phyloP scores from a whole-genome alignment of 2,797 vertebrate genomes.

The Allobates femoralis region DNA sequence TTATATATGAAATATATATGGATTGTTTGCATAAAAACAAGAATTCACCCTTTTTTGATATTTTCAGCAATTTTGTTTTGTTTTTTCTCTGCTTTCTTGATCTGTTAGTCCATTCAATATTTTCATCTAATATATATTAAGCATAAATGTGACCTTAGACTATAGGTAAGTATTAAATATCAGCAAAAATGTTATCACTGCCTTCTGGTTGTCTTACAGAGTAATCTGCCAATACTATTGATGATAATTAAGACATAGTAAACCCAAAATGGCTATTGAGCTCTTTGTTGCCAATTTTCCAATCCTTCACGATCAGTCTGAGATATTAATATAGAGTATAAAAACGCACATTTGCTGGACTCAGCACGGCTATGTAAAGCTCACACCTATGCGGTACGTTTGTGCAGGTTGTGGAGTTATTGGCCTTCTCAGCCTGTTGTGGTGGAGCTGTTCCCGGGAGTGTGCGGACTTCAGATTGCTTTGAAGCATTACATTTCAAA shows the following conservation, averaged over 20 bases:
- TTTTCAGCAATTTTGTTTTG: neutral
- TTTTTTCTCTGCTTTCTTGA: neutral
- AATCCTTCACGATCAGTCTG: neutral
- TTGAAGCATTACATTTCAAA: constrained; percentile 38
- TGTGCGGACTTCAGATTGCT: neutral
- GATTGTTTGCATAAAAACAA: too few species aligned
- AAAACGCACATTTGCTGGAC: neutral
- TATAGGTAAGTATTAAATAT: neutral
- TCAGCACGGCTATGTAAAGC: neutral
- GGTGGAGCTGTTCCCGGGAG: neutral
- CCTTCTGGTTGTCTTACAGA: neutral
- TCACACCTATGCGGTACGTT: neutral
- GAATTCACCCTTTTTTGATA: neutral
- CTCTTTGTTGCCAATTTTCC: neutral
- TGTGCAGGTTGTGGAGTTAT: neutral
- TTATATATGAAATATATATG: too few species aligned
- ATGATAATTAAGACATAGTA: neutral
- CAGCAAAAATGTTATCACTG: neutral
- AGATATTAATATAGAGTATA: neutral
- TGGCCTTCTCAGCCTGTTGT: neutral
- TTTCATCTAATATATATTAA: neutral
- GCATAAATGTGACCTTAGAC: neutral
- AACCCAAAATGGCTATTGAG: neutral
- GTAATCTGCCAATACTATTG: neutral
- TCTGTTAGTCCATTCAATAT: neutral